Conservation (phyloP, 2,113 vertebrate genomes). For the Corythaixoides concolor region DNA sequence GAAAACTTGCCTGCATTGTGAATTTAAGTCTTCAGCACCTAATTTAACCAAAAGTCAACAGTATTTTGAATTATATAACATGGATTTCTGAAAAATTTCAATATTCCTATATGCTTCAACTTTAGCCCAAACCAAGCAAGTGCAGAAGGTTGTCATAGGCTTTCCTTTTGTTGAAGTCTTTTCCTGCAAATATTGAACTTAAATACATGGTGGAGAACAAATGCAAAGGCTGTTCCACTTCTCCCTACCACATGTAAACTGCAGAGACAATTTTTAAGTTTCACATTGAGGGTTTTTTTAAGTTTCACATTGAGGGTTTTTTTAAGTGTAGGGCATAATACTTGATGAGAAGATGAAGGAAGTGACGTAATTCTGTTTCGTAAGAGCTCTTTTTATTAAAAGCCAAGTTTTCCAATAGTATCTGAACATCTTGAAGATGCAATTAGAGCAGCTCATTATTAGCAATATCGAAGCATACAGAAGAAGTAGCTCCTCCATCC, state of each 20-base stretch:
- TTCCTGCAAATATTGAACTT: not conserved
- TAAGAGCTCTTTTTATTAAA: not conserved
- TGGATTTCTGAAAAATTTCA: not conserved
- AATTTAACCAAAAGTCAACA: not conserved
- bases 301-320: not conserved
- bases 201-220: not conserved
- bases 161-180: not conserved
- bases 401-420: not conserved
- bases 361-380: not conserved
- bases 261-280: not conserved
- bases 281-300: not conserved
- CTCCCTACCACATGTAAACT: not conserved
- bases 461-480: not conserved
- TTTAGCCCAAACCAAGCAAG: not conserved
- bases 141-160: not conserved
- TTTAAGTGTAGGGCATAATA: not conserved
- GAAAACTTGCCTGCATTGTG: not conserved
- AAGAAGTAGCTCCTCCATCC: not conserved
- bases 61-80: not conserved
- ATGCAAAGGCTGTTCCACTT: not conserved
- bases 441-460: not conserved
- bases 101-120: rapidly evolving
- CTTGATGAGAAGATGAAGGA: not conserved
- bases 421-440: not conserved
- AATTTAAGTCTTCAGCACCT: not conserved